Evolutionary conservation across 2,888 invertebrate genomes (phyloP).

Genomic region (Mycogona germanica): DNA sequence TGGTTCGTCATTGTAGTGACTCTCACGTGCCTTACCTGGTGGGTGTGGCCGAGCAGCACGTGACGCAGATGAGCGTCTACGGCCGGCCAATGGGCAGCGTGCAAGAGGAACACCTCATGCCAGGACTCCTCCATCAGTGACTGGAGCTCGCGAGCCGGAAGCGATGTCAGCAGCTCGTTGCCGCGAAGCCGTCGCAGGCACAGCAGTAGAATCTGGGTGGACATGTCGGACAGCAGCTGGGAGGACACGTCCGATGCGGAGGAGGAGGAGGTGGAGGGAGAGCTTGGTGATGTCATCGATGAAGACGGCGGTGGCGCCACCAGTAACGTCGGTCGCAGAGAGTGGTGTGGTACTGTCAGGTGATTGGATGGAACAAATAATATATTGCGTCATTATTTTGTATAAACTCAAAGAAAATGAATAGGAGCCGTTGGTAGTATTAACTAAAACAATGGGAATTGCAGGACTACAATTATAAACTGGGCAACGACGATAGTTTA

Average conservation of each 20-base stretch:
- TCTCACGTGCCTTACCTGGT: not conserved
- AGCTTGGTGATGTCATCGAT: too few relatives aligned
- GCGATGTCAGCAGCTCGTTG: slow-evolving; percentile 27
- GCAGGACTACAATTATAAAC: too few relatives aligned
- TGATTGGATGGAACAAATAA: too few relatives aligned
- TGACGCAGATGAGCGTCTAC: slow-evolving; percentile 23
- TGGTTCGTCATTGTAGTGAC: too few relatives aligned
- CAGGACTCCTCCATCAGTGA: slow-evolving; percentile 29
- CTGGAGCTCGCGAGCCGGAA: slow-evolving; percentile 27
- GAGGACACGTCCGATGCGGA: not conserved
- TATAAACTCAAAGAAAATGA: too few relatives aligned
- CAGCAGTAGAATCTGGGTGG: slow-evolving; percentile 24
- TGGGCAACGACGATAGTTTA: too few relatives aligned
- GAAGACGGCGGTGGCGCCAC: too few relatives aligned
- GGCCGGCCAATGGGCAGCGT: slow-evolving; percentile 31
- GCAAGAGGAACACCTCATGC: slow-evolving; percentile 29
- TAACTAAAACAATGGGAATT: too few relatives aligned
- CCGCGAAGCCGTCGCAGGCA: slow-evolving; percentile 27
- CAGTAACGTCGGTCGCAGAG: too few relatives aligned
- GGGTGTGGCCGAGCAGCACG: not conserved
- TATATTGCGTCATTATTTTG: too few relatives aligned
- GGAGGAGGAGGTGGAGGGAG: not conserved
- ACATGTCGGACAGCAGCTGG: slow-evolving; percentile 8
- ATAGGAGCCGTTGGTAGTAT: too few relatives aligned
- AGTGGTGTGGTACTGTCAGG: too few relatives aligned